Evolutionary conservation across 2,113 vertebrate genomes (phyloP).

Genomic region (Takifugu bimaculatus): DNA sequence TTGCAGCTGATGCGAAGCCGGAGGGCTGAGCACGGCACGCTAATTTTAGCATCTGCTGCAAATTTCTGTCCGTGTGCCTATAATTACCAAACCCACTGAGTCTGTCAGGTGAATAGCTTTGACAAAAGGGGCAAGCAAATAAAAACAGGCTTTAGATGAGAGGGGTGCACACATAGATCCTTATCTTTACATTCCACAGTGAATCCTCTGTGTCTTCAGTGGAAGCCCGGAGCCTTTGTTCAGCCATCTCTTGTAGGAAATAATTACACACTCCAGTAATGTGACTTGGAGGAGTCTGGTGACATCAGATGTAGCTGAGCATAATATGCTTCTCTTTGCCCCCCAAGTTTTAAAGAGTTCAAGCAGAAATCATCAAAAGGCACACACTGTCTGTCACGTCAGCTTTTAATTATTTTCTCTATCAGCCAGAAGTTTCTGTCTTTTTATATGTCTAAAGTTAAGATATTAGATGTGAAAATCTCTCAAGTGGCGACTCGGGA

Average conservation of each 20-base stretch:
- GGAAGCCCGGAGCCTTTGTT: slow-evolving; percentile 22
- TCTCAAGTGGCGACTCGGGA: too few species aligned
- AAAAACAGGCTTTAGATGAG: background rate
- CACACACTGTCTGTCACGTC: too few species aligned
- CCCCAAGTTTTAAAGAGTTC: too few species aligned
- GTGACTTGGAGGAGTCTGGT: slow-evolving; percentile 15
- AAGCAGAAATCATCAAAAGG: too few species aligned
- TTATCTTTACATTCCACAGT: slow-evolving; percentile 1
- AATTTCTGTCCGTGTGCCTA: slow-evolving; percentile 2
- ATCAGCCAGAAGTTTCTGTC: too few species aligned
- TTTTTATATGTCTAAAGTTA: too few species aligned
- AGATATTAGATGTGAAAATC: too few species aligned
- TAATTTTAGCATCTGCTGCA: slow-evolving; percentile 9
- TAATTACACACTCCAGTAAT: slow-evolving; percentile 19
- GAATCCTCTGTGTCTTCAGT: slow-evolving; percentile 17
- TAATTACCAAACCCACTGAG: slow-evolving; percentile 1
- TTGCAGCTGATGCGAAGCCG: slow-evolving; percentile 5
- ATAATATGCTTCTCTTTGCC: too few species aligned
- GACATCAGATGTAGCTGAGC: slow-evolving; percentile 2
- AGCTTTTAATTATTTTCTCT: too few species aligned
- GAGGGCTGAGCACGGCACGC: background rate
- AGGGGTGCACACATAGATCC: background rate
- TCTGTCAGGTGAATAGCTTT: slow-evolving; percentile 11
- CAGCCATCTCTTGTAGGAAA: slow-evolving; percentile 10
- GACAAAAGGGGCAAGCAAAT: background rate